phyloP scores from a whole-genome alignment of 2,797 vertebrate species.

The Danio tinwini region DNA sequence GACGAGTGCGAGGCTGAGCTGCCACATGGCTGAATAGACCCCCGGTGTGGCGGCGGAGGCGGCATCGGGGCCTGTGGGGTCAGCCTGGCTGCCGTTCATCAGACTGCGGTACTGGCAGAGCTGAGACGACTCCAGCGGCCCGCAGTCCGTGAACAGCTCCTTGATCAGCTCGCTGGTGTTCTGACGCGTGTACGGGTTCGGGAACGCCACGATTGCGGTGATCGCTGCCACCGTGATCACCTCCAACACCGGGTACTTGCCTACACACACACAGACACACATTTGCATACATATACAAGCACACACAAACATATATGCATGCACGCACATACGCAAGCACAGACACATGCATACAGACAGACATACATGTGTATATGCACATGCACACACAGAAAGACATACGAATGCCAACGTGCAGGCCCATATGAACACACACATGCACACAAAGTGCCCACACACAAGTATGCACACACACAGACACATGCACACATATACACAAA shows the following conservation, averaged over 20 bases:
- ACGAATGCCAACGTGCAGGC: no score
- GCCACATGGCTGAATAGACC: slow-evolving; percentile 98
- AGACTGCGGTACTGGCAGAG: slow-evolving; percentile 97
- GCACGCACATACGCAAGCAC: no score
- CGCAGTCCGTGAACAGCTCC: slow-evolving; percentile 97
- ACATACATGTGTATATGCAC: no score
- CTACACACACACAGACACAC: slow-evolving; percentile 51
- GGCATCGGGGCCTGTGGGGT: slow-evolving; percentile 87
- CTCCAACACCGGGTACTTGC: slow-evolving; percentile 95
- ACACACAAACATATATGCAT: no score
- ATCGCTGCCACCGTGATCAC: slow-evolving; percentile 95
- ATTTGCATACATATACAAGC: no score
- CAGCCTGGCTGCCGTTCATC: slow-evolving; percentile 93
- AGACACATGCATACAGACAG: no score
- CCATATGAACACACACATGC: no score
- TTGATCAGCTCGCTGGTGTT: slow-evolving; percentile 99
- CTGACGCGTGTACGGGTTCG: slow-evolving; percentile 95
- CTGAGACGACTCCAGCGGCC: slow-evolving; percentile 93
- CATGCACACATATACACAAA: no score
- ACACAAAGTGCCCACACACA: no score
- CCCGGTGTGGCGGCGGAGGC: slow-evolving; percentile 89
- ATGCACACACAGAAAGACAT: no score
- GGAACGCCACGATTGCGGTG: slow-evolving; percentile 95
- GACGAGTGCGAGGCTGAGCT: slow-evolving; percentile 94
- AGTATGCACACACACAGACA: no score